A percentile compares a stretch with the other conserved stretches of the same genome.
phyloP scores from a whole-genome alignment of 2,888 invertebrate species.

The Ormia ochracea region DNA sequence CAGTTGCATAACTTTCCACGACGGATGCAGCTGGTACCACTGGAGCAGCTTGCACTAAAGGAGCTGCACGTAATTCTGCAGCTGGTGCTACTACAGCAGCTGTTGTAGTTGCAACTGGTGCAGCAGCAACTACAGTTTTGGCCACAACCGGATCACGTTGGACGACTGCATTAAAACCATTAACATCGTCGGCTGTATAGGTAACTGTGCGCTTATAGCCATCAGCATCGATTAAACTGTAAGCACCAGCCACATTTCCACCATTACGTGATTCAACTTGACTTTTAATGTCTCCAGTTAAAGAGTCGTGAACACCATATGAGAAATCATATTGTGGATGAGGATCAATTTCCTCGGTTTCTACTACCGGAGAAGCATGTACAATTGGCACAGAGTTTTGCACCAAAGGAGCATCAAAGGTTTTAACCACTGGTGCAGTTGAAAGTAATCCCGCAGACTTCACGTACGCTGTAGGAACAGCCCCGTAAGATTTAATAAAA shows the following conservation, averaged over 20 bases:
- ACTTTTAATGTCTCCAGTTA: constrained; percentile 78
- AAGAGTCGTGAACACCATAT: constrained; percentile 78
- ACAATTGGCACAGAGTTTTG: constrained; percentile 34
- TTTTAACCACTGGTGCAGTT: constrained; percentile 33
- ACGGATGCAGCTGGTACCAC: constrained; percentile 10
- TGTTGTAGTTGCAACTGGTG: constrained; percentile 61
- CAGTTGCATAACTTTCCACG: not conserved
- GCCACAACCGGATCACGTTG: constrained; percentile 77
- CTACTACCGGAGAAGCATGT: constrained; percentile 32
- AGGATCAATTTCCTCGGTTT: constrained; percentile 68
- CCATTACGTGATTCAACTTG: constrained; percentile 79
- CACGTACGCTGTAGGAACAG: constrained; percentile 17
- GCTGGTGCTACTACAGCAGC: not conserved
- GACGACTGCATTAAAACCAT: constrained; percentile 80
- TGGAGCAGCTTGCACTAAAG: constrained; percentile 41
- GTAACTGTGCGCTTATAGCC: constrained; percentile 79
- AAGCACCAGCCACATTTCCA: constrained; percentile 78
- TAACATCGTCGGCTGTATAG: constrained; percentile 79
- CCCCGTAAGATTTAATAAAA: constrained; percentile 50
- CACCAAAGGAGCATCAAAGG: constrained; percentile 31
- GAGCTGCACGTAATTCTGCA: constrained; percentile 47
- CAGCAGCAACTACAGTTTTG: constrained; percentile 43
- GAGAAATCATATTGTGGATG: constrained; percentile 77
- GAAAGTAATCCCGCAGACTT: constrained; percentile 1
- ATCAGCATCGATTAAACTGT: constrained; percentile 79